Base-by-base conservation (phyloP, 2,888 invertebrate species). In the Lasioglossum lativentre region DNA sequence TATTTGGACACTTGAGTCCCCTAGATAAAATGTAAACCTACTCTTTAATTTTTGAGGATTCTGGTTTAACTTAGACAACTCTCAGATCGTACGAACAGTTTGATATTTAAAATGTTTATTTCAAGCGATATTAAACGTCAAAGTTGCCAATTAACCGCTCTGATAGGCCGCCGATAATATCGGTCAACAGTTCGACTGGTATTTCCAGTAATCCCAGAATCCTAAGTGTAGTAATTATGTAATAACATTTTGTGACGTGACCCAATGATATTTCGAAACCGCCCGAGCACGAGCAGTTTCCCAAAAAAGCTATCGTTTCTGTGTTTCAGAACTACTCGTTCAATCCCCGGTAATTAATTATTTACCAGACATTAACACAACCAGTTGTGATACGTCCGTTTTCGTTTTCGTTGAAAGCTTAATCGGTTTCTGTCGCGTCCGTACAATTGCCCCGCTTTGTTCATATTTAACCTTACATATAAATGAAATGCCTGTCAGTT, bases 131-230 rank as follows among this genome's bases (percentile, higher is more conserved):
- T 2, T 23, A 8, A 47, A 47, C 19, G 16, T 47, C 0, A 47
- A 19, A 47, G 23, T 23, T 8, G 23, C 23, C 23, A 0, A 47
- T 47, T 52, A 52, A 52, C 8, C 23, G 2, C 8, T 10, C 23
- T 8, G 23, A 52, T 23, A 52, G 52, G 23, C 2, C 10, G 1
- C 52, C 23, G 8, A 52, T 70, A 23, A n/a, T 42, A 16, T 42
- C 42, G 40, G 23, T 70, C 14, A 70, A 70, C n/a, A 4, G 70
- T 74, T 38, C 3, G 23, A 85, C 82, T 56, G 47, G 79, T 80
- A 77, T 77, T 80, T 82, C 78, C 71, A 70, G 76, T 56, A 59
- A 34, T 30, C 45, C 81, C 34, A 30, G 75, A 74, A 59, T 45
- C 4, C 71, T 63, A 70, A 27, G 16, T 75, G 12, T 80, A n/a